A percentile compares a stretch with the other conserved stretches of the same genome.
These are phyloP conservation scores for Anser brachyrhynchus DNA, from an alignment of 2,113 vertebrate species.

Conservation along the genomic window DNA sequence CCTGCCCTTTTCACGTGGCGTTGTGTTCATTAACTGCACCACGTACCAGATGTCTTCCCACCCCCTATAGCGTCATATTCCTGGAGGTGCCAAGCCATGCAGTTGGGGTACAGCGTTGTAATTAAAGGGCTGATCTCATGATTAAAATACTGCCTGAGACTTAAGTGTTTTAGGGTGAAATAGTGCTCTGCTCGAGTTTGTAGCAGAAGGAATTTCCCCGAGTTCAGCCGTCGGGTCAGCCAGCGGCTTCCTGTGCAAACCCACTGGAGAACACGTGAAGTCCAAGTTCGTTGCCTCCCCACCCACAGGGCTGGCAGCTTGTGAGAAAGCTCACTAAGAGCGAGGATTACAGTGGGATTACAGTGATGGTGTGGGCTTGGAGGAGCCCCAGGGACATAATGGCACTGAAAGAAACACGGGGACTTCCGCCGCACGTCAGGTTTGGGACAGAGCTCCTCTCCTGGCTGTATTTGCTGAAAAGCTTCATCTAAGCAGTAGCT, in stretches of 20 bases:
- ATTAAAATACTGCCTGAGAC: background rate
- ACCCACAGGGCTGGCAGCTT: rapidly evolving
- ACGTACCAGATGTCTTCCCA: background rate
- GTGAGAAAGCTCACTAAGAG: background rate
- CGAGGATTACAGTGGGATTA: rapidly evolving
- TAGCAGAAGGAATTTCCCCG: background rate
- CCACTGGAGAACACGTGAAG: background rate
- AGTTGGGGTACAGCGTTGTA: background rate
- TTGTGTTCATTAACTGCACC: background rate
- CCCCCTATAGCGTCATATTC: rapidly evolving
- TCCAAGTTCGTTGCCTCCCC: background rate
- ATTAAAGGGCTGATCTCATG: background rate
- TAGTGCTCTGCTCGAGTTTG: background rate
- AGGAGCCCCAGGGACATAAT: rapidly evolving
- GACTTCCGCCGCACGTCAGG: background rate
- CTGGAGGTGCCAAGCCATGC: background rate
- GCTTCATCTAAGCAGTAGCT: background rate
- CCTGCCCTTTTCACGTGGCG: background rate
- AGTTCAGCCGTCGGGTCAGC: background rate
- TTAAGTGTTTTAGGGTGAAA: background rate
- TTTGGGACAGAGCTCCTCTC: background rate
- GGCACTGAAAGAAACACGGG: background rate
- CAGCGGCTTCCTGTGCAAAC: background rate
- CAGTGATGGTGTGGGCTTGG: rapidly evolving
- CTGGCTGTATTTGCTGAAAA: background rate